Evolutionary conservation across 2,797 vertebrate genomes (phyloP).

Genomic region (Takifugu rubripes): DNA sequence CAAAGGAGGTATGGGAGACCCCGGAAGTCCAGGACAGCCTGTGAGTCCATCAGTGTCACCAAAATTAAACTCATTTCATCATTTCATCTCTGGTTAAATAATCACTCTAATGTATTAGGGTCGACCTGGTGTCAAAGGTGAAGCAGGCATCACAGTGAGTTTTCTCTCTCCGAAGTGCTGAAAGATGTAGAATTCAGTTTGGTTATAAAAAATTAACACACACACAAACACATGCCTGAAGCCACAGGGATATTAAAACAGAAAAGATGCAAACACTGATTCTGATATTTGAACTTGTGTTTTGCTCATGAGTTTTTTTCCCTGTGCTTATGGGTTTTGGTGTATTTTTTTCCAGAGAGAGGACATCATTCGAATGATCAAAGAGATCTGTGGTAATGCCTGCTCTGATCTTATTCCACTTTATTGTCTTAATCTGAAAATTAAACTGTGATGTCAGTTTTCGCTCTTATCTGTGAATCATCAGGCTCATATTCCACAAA

Average conservation of each 20-base stretch:
- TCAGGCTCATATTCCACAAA: conserved; percentile 30
- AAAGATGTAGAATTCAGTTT: too few species aligned
- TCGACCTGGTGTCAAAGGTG: conserved; percentile 81
- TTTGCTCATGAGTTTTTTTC: not conserved
- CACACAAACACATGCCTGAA: too few species aligned
- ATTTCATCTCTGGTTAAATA: not conserved
- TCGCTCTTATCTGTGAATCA: conserved; percentile 32
- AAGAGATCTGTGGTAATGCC: conserved; percentile 87
- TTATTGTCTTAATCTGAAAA: conserved; percentile 15
- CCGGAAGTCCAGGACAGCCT: conserved; percentile 76
- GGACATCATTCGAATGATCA: conserved; percentile 89
- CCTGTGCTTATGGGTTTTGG: conserved; percentile 13
- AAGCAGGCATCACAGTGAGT: conserved; percentile 87
- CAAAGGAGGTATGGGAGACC: conserved; percentile 82
- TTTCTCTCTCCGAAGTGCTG: not conserved
- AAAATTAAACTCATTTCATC: not conserved
- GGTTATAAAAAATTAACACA: too few species aligned
- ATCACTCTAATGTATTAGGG: conserved; percentile 64
- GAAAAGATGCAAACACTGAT: not conserved
- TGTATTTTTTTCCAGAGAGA: conserved; percentile 77
- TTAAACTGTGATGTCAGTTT: conserved; percentile 13
- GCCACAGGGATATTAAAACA: not conserved
- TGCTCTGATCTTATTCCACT: conserved; percentile 27
- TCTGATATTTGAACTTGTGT: not conserved
- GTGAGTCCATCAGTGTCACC: conserved; percentile 66